Conservation (phyloP, 2,113 vertebrate species). For the Varanus komodoensis region DNA sequence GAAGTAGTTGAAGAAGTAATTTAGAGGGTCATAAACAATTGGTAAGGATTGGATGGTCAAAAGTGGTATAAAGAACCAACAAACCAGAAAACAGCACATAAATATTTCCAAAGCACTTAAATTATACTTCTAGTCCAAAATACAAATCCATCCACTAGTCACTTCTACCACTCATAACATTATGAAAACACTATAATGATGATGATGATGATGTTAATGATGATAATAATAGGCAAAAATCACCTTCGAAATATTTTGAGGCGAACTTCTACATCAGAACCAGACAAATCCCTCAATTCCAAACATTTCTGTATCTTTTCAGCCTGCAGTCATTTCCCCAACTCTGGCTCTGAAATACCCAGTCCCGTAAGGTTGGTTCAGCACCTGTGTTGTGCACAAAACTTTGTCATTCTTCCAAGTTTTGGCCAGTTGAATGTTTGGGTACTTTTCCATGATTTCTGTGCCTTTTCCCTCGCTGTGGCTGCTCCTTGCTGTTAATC, state of each 20-base stretch:
- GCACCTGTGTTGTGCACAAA: background rate
- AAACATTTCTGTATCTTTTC: background rate
- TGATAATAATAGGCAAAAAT: too few species aligned
- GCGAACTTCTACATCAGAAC: background rate
- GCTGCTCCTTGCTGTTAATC: background rate
- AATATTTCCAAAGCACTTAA: background rate
- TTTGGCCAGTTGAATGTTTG: background rate
- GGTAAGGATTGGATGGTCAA: background rate
- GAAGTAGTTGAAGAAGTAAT: background rate
- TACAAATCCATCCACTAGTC: background rate
- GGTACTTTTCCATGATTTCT: background rate
- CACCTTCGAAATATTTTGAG: background rate
- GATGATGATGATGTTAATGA: too few species aligned
- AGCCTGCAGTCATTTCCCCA: background rate
- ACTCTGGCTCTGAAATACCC: background rate
- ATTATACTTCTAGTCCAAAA: background rate
- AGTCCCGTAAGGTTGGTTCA: background rate
- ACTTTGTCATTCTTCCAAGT: background rate
- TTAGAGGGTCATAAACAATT: background rate
- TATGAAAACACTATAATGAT: background rate
- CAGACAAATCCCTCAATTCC: background rate
- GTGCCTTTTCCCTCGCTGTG: background rate
- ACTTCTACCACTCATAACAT: background rate
- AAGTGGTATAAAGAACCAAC: background rate
- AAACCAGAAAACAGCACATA: background rate